Base-by-base conservation (phyloP, 2,888 invertebrate species). In the Polyommatus icarus region DNA sequence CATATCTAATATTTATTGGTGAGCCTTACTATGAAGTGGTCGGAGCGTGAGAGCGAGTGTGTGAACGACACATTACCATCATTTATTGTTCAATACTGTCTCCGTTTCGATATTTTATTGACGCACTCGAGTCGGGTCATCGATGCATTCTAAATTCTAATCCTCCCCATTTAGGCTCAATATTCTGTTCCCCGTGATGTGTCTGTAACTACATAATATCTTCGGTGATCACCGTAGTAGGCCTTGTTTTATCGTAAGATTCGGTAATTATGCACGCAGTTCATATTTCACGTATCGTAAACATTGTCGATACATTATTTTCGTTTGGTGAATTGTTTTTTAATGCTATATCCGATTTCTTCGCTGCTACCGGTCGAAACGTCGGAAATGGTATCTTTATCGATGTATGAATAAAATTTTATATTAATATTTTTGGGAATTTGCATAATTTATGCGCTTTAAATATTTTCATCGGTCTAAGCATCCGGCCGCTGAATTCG, bases 1-100 rank as follows among this genome's bases (percentile, higher is more conserved):
- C 82, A 82, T 82, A 79, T 81, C 78, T 80, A 80, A 81, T 79
- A 82, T 80, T 82, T 82, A 82, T 83, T 82, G 82, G 81, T 81
- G 80, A 79, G 79, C 79, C 79, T 81, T 80, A 82, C 82, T 80
- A 79, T 86, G 84, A 88, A 89, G 88, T 88, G 89, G 88, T 84
- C 79, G 82, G 85, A 85, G 89, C 90, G 90, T 90, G 90, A 88
- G 90, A 90, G 84, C 85, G 80, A 79, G 81, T 84, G 90, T 90
- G 90, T 90, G 91, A 91, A 90, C 89, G 86, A 83, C 82, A 84
- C 84, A 89, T 90, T 86, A 88, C 84, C 87, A 88, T 90, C 87
- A 88, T 89, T 91, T 90, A 89, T 91, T 88, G 86, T 90, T 90
- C 86, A 86, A 87, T 89, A 82, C 83, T 80, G 81, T 82, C 81